phyloP scores from a whole-genome alignment of 2,888 invertebrate species.

The Temnothorax ravouxi region DNA sequence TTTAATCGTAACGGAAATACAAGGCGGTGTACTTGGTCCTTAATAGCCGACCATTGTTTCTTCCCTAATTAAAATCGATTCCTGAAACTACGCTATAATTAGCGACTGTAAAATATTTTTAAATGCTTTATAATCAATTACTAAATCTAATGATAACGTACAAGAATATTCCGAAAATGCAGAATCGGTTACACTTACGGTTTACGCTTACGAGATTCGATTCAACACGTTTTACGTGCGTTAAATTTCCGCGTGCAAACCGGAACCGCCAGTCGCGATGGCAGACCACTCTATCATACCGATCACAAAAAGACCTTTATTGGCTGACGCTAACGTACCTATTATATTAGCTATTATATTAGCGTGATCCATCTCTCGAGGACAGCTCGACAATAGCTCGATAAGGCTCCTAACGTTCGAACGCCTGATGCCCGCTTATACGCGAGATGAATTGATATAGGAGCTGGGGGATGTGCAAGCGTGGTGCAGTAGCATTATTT shows the following conservation, averaged over 20 bases:
- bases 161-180: background rate
- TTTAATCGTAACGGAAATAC: slow-evolving; percentile 32
- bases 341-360: slow-evolving; percentile 80
- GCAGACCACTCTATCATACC: slow-evolving; percentile 81
- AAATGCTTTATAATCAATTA: background rate
- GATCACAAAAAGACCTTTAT: slow-evolving; percentile 83
- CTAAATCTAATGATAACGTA: background rate
- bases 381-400: slow-evolving; percentile 82
- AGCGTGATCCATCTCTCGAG: slow-evolving; percentile 83
- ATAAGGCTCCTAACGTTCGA: slow-evolving; percentile 75
- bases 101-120: background rate
- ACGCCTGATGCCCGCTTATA: slow-evolving; percentile 58
- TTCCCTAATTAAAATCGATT: slow-evolving; percentile 2
- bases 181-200: slow-evolving; percentile 31
- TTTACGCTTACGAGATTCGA: slow-evolving; percentile 16
- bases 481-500: slow-evolving; percentile 42
- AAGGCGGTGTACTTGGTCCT: slow-evolving; percentile 12
- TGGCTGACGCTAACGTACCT: slow-evolving; percentile 80
- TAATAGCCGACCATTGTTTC: slow-evolving; percentile 27
- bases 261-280: slow-evolving; percentile 62
- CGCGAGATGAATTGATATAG: slow-evolving; percentile 50
- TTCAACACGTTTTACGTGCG: slow-evolving; percentile 33
- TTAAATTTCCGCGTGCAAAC: slow-evolving; percentile 68
- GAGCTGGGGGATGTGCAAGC: slow-evolving; percentile 27
- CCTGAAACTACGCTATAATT: background rate